phyloP scores from a whole-genome alignment of 2,797 vertebrate species.

The Zalophus californianus region DNA sequence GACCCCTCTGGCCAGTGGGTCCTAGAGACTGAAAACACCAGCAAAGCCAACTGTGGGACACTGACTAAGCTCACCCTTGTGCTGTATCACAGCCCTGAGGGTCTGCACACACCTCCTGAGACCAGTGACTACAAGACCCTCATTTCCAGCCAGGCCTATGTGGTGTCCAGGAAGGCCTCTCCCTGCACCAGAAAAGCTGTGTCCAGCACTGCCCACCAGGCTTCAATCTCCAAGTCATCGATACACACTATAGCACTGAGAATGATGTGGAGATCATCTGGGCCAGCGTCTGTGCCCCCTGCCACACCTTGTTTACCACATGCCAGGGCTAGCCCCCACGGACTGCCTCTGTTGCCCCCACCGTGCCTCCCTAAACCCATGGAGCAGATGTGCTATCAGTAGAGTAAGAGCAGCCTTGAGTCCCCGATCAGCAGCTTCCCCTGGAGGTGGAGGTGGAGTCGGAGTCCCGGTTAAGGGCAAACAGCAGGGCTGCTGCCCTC shows the following conservation, averaged over 20 bases:
- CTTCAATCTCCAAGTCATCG: conserved; percentile 84
- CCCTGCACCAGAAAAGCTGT: conserved; percentile 94
- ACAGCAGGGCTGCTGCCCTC: conserved; percentile 68
- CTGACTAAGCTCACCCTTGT: conserved; percentile 96
- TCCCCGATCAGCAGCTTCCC: conserved; percentile 90
- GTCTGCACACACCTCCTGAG: conserved; percentile 88
- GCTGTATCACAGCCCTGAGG: conserved; percentile 92
- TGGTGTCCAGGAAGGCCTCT: conserved; percentile 95
- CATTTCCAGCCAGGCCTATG: conserved; percentile 93
- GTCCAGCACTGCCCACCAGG: conserved; percentile 94
- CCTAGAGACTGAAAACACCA: conserved; percentile 94
- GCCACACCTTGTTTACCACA: conserved; percentile 93
- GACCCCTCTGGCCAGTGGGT: conserved; percentile 95
- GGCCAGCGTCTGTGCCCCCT: conserved; percentile 92
- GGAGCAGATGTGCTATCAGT: conserved; percentile 92
- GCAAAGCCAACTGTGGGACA: conserved; percentile 91
- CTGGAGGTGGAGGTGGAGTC: conserved; percentile 88
- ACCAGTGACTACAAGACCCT: conserved; percentile 94
- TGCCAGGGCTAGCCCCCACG: conserved; percentile 90
- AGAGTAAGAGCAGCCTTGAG: conserved; percentile 94
- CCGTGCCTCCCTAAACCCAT: conserved; percentile 92
- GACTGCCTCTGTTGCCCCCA: conserved; percentile 95
- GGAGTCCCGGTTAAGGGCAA: conserved; percentile 80
- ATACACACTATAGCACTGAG: conserved; percentile 89
- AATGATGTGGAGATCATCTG: conserved; percentile 89